Evolutionary conservation across 2,113 vertebrate genomes (phyloP).

Genomic region (Myiopsitta monachus): DNA sequence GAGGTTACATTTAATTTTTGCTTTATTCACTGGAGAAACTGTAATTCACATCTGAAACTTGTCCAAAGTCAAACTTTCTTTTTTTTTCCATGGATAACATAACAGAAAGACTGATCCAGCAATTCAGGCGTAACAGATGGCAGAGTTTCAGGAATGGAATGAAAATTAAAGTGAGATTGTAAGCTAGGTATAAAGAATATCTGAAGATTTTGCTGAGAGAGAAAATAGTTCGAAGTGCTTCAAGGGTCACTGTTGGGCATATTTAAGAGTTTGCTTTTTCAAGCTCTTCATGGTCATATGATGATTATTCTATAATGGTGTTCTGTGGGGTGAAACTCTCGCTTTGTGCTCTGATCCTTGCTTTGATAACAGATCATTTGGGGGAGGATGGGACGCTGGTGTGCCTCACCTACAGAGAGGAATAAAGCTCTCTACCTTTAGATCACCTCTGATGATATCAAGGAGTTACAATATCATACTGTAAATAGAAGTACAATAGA

Average conservation of each 20-base stretch:
- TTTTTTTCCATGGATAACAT: neutral
- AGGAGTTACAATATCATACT: neutral
- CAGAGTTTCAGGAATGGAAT: constrained; percentile 31
- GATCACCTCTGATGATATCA: neutral
- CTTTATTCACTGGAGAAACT: neutral
- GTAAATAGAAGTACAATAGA: neutral
- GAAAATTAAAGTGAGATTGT: constrained; percentile 21
- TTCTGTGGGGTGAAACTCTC: neutral
- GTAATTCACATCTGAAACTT: neutral
- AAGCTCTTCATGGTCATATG: neutral
- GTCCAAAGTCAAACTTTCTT: neutral
- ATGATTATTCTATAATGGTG: neutral
- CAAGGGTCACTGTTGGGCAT: neutral
- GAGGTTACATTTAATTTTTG: neutral
- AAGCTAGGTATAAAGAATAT: neutral
- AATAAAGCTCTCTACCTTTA: neutral
- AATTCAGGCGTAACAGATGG: constrained; percentile 21
- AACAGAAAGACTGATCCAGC: neutral
- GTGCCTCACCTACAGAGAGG: neutral
- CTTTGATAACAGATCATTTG: neutral
- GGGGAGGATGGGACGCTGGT: neutral
- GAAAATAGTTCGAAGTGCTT: neutral
- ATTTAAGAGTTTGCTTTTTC: neutral
- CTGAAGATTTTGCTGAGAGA: neutral
- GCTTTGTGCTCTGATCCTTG: neutral